Conservation (phyloP, 23 tunicate genomes). For the Clavelina lepadiformis region DNA sequence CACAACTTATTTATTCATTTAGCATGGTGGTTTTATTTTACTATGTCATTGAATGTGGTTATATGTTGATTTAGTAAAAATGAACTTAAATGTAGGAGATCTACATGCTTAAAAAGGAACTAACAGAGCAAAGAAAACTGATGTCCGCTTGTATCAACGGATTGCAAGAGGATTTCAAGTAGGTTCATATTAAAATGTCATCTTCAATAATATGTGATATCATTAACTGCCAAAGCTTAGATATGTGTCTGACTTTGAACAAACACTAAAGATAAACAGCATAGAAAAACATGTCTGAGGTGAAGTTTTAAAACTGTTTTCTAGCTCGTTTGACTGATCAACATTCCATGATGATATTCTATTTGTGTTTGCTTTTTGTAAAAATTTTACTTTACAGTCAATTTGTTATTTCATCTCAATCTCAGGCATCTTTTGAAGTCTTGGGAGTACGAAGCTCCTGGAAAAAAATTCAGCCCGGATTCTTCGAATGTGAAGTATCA, state of each 20-base stretch:
- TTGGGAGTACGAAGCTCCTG: slow-evolving; percentile 7
- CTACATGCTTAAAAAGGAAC: slow-evolving; percentile 5
- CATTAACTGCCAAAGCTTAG: no score
- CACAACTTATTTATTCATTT: background rate
- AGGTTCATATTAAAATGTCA: background rate
- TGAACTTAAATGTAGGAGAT: slow-evolving; percentile 10
- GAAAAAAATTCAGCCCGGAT: slow-evolving; percentile 45
- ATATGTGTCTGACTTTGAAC: no score
- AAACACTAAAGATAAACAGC: no score
- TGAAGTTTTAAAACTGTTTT: no score
- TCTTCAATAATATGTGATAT: no score
- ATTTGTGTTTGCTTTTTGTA: no score
- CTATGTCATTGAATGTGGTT: background rate
- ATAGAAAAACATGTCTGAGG: no score
- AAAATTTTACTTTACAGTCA: no score
- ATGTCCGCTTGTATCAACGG: slow-evolving; percentile 37
- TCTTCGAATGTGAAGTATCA: slow-evolving; percentile 26
- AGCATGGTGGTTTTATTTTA: background rate
- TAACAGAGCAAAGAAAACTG: slow-evolving; percentile 11
- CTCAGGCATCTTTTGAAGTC: slow-evolving; percentile 20
- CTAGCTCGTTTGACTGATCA: no score
- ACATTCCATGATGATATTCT: no score
- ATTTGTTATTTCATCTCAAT: no score
- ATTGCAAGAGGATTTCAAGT: slow-evolving; percentile 39
- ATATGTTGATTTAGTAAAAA: background rate